These are phyloP conservation scores for Linnaemya tessellans DNA, from an alignment of 2,888 invertebrate genomes.

Conservation along the genomic window DNA sequence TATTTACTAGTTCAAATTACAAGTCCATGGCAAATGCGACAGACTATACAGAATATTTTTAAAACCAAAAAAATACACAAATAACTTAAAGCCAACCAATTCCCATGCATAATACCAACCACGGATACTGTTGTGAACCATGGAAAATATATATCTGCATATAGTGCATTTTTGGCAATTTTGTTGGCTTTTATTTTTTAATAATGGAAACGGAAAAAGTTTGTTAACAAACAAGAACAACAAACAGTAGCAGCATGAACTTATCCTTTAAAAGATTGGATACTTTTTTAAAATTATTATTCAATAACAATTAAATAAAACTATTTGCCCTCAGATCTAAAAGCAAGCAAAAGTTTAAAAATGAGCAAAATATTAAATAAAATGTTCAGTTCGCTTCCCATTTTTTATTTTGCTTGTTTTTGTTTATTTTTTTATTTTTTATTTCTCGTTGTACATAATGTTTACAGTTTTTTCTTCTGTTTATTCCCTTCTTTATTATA, in stretches of 20 bases:
- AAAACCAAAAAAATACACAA: not conserved
- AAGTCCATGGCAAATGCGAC: not conserved
- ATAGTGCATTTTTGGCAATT: slow-evolving; percentile 8
- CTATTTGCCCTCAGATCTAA: slow-evolving; percentile 49
- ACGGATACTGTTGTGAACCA: not conserved
- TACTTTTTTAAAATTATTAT: slow-evolving; percentile 40
- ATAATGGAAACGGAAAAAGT: slow-evolving; percentile 10
- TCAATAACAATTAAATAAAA: slow-evolving; percentile 67
- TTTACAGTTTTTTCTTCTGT: slow-evolving; percentile 25
- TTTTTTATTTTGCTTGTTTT: slow-evolving; percentile 23
- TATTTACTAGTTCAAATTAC: slow-evolving; percentile 31
- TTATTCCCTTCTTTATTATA: slow-evolving; percentile 25
- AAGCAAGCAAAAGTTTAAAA: slow-evolving; percentile 19
- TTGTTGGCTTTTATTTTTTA: slow-evolving; percentile 2
- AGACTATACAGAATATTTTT: not conserved
- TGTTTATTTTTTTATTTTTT: not conserved
- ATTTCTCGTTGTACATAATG: slow-evolving; percentile 25
- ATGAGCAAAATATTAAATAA: slow-evolving; percentile 7
- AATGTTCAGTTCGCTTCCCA: slow-evolving; percentile 11
- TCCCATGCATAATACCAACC: not conserved
- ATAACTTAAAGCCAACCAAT: not conserved
- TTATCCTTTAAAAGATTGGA: slow-evolving; percentile 22
- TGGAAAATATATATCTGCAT: slow-evolving; percentile 1
- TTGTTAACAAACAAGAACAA: slow-evolving; percentile 22
- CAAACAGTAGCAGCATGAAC: slow-evolving; percentile 30